phyloP scores from a whole-genome alignment of 2,113 vertebrate species.

The Micronisus gabar region DNA sequence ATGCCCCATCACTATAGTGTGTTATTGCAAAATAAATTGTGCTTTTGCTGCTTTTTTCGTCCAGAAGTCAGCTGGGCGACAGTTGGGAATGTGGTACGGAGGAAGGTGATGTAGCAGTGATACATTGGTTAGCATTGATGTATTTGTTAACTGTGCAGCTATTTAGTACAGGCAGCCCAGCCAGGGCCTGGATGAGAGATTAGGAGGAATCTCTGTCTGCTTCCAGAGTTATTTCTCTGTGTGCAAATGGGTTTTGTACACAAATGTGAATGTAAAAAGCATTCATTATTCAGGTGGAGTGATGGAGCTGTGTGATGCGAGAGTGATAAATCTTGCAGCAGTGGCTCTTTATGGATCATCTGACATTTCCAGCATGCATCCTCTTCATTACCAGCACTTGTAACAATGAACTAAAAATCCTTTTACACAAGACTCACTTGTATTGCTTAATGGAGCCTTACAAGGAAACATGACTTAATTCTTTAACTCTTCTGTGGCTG shows the following conservation, averaged over 20 bases:
- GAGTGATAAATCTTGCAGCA: slow-evolving; percentile 16
- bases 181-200: background rate
- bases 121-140: background rate
- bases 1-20: slow-evolving; percentile 14
- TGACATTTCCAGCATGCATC: slow-evolving; percentile 60
- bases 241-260: slow-evolving; percentile 46
- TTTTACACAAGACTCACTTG: slow-evolving; percentile 54
- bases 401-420: slow-evolving; percentile 66
- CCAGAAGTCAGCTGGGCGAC: background rate
- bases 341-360: slow-evolving; percentile 56
- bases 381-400: slow-evolving; percentile 68
- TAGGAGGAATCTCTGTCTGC: background rate
- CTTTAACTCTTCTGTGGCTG: slow-evolving; percentile 34
- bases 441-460: slow-evolving; percentile 67
- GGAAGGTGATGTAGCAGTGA: background rate
- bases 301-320: background rate
- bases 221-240: background rate
- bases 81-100: background rate
- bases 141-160: background rate
- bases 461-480: slow-evolving; percentile 16
- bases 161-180: background rate
- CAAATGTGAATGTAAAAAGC: background rate
- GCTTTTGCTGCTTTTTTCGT: slow-evolving; percentile 34
- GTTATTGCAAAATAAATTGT: slow-evolving; percentile 56
- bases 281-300: slow-evolving; percentile 59